phyloP scores from a whole-genome alignment of 2,888 invertebrate genomes.

The Blastobasis adustella region DNA sequence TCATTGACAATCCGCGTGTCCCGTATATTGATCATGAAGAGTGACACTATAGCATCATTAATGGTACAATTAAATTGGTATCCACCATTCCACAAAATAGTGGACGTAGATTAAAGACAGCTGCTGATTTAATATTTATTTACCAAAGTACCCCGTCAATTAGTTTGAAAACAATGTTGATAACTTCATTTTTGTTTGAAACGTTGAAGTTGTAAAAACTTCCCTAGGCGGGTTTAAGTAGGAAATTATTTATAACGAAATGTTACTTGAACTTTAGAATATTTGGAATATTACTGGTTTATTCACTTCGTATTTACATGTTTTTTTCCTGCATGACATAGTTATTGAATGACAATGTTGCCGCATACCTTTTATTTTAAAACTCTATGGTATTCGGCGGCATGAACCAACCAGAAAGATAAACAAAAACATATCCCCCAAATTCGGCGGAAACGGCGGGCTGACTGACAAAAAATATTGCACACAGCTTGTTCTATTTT shows the following conservation, averaged over 20 bases:
- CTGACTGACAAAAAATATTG: slow-evolving; percentile 68
- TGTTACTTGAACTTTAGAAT: no score
- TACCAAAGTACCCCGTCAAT: not conserved
- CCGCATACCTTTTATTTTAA: no score
- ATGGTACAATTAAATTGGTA: slow-evolving; percentile 2
- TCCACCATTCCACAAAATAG: not conserved
- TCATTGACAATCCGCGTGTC: slow-evolving; percentile 44
- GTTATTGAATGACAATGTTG: no score
- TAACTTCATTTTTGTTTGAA: no score
- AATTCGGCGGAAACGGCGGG: slow-evolving; percentile 42
- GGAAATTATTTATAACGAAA: no score
- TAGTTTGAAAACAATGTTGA: no score
- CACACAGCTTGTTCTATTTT: slow-evolving; percentile 71
- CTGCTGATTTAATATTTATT: slow-evolving; percentile 3
- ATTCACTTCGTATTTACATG: no score
- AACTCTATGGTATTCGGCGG: no score
- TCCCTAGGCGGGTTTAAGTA: no score
- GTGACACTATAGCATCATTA: slow-evolving; percentile 34
- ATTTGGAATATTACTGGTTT: no score
- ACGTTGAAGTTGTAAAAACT: no score
- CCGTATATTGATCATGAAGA: slow-evolving; percentile 63
- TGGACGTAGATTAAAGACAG: not conserved
- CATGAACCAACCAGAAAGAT: not conserved
- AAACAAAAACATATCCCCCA: slow-evolving; percentile 19
- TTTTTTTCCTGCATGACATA: no score